Base-by-base conservation (phyloP, 2,797 vertebrate species). In the Nyctalus aviator region DNA sequence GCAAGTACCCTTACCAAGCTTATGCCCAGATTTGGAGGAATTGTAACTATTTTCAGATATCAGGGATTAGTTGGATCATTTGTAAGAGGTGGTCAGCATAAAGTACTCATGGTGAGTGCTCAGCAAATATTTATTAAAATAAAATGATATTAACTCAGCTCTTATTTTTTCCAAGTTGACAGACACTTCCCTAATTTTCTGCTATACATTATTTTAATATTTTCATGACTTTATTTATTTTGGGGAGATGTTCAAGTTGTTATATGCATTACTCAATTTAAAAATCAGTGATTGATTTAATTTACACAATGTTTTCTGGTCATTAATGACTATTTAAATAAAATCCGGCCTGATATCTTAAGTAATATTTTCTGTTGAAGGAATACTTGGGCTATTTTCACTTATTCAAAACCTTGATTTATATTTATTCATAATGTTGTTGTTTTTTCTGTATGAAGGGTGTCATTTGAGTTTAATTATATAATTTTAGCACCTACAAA, bases 171-270 rank as follows among this genome's bases (percentile, higher is more conserved):
- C 71, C 13, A 87, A 76, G 9, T 73, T 96, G 64, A 72, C 77
- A 77, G 41, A 17, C 4, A 72, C 10, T 90, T 83, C 41, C 15
- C 41, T 75, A 66, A 78, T 30, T 71, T 93, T 90, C 92, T 30
- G 2, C 13, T 59, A 2, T 92, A 14, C 69, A 17, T 84, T 64
- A 69, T 72, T 76, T 75, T 69, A 72, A 72, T 92, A 37, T 73
- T 88, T 91, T 84, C 21, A 78, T 68, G 72, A 95, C 25, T 91
- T 91, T 57, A 72, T 90, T 95, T 79, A 64, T 85, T 78, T 72
- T 57, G 17, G 23, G 11, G 9, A 15, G 3, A 81, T 66, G 95
- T 95, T 83, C 46, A 71, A 76, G 55, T 86, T 81, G 15, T 76
- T 90, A 62, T 32, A 21, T 83, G 2, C 15, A 62, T 48, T 76